These are phyloP conservation scores for Glaucopsyche alexis DNA, from an alignment of 2,888 invertebrate genomes.

Conservation along the genomic window DNA sequence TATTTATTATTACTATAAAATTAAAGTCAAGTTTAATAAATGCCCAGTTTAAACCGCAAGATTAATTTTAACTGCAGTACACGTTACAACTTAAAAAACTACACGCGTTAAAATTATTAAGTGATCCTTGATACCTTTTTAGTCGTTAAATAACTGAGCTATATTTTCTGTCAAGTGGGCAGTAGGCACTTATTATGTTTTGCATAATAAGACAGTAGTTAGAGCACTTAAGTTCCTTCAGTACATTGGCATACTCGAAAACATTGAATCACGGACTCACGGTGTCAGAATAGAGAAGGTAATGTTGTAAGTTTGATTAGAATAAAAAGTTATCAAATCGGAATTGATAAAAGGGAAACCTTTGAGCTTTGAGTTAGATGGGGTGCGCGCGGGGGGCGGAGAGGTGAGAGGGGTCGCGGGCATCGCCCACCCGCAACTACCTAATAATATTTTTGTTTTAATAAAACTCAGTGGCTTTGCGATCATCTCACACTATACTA, in stretches of 20 bases:
- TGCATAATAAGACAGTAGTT: no score
- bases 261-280: background rate
- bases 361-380: slow-evolving; percentile 46
- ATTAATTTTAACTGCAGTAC: background rate
- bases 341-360: slow-evolving; percentile 42
- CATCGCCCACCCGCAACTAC: slow-evolving; percentile 75
- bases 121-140: no score
- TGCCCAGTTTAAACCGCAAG: background rate
- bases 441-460: slow-evolving; percentile 75
- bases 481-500: slow-evolving; percentile 55
- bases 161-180: no score
- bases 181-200: no score
- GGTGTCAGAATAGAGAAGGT: slow-evolving; percentile 2
- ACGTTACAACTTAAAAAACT: background rate
- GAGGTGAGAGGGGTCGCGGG: slow-evolving; percentile 53
- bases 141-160: no score
- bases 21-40: background rate
- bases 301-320: slow-evolving; percentile 29
- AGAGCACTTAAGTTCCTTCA: no score
- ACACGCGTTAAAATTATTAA: no score
- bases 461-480: slow-evolving; percentile 63
- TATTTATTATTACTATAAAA: background rate
- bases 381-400: slow-evolving; percentile 44
- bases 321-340: slow-evolving; percentile 38
- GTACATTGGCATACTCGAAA: background rate